A percentile compares a stretch with the other conserved stretches of the same genome.
Conservation (phyloP, 2,113 vertebrate species). For the Macquaria australasica region DNA sequence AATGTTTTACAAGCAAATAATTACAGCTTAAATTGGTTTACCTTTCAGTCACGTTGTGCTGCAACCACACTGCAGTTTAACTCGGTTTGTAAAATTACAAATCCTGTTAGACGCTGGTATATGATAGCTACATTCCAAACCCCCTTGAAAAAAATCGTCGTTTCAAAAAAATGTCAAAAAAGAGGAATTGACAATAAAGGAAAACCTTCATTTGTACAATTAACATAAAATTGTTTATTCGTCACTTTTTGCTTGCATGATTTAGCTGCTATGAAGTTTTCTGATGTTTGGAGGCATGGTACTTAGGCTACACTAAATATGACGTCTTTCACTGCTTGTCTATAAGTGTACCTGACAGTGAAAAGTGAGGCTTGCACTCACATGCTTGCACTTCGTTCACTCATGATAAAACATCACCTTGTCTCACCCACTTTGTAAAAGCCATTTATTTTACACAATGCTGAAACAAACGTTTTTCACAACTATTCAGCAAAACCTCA, state of each 20-base stretch:
- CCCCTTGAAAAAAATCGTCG: too few relatives aligned
- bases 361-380: background rate
- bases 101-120: background rate
- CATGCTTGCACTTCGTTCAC: background rate
- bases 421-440: slow-evolving; percentile 74
- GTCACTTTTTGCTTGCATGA: background rate
- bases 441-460: slow-evolving; percentile 82
- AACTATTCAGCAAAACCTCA: slow-evolving; percentile 67
- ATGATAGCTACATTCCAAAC: background rate
- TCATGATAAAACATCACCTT: slow-evolving; percentile 16
- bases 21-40: background rate
- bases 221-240: background rate
- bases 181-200: background rate
- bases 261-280: background rate
- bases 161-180: background rate
- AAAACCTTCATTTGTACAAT: background rate
- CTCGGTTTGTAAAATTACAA: background rate
- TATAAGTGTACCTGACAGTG: background rate
- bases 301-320: background rate
- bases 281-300: background rate
- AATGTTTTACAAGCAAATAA: background rate
- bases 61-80: background rate
- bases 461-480: slow-evolving; percentile 74
- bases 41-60: background rate
- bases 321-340: background rate